phyloP scores from a whole-genome alignment of 2,888 invertebrate species.

The Oegoconia quadripuncta region DNA sequence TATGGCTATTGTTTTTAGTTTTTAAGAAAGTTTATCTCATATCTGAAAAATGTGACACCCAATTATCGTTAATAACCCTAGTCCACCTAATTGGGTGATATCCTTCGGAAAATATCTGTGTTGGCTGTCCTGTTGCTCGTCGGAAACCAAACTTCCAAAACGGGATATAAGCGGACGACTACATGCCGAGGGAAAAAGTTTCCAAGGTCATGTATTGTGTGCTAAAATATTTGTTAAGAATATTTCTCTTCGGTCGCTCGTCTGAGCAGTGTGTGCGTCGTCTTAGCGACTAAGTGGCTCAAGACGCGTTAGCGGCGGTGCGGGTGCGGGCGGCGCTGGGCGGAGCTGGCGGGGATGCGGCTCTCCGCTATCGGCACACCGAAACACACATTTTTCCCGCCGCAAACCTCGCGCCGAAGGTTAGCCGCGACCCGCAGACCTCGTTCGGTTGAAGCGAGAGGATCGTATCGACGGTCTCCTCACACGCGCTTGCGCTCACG shows the following conservation, averaged over 20 bases:
- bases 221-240: background rate
- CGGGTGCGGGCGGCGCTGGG: conserved; percentile 51
- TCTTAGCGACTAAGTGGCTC: conserved; percentile 77
- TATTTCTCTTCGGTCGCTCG: conserved; percentile 3
- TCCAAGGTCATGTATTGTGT: too few relatives aligned
- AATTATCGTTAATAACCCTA: too few relatives aligned
- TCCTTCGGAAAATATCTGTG: too few relatives aligned
- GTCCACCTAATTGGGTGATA: too few relatives aligned
- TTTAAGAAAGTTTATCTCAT: too few relatives aligned
- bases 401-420: conserved; percentile 79
- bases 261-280: conserved; percentile 56
- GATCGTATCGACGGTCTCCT: conserved; percentile 35
- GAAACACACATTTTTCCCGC: conserved; percentile 80
- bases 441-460: conserved; percentile 61
- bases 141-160: too few relatives aligned
- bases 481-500: conserved; percentile 54
- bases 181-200: too few relatives aligned
- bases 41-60: too few relatives aligned
- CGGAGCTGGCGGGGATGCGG: conserved; percentile 64
- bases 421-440: conserved; percentile 79
- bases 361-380: conserved; percentile 78
- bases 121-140: too few relatives aligned
- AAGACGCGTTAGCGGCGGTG: conserved; percentile 72
- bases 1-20: too few relatives aligned
- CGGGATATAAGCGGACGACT: too few relatives aligned